Conservation (phyloP, 2,113 vertebrate genomes). For the Pseudolaguvia tuberculata region DNA sequence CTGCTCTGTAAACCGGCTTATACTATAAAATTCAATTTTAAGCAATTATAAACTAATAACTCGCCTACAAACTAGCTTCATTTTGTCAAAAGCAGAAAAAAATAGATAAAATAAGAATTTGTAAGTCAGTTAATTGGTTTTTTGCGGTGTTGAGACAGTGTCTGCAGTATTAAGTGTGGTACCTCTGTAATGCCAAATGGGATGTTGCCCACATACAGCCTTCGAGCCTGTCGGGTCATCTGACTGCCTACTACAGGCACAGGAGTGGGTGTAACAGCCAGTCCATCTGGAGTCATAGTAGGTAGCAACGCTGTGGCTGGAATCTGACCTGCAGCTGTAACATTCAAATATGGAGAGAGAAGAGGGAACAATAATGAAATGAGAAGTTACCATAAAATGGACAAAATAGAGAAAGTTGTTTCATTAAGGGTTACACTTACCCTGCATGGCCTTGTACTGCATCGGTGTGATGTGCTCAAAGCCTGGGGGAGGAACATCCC, state of each 20-base stretch:
- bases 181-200: constrained; percentile 94
- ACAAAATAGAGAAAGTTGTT: not conserved
- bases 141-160: no score
- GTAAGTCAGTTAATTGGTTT: no score
- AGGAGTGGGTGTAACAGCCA: constrained; percentile 86
- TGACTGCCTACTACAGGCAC: constrained; percentile 91
- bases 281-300: constrained; percentile 87
- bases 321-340: constrained; percentile 85
- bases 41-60: no score
- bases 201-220: constrained; percentile 91
- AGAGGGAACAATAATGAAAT: not conserved
- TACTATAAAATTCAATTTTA: no score
- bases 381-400: not conserved
- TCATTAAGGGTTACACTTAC: constrained; percentile 54
- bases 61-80: no score
- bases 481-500: constrained; percentile 88
- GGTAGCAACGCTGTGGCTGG: constrained; percentile 88
- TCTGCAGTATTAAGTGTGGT: not conserved
- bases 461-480: constrained; percentile 92
- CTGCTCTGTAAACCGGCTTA: no score
- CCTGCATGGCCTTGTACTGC: constrained; percentile 98
- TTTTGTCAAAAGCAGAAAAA: no score
- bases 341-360: not conserved
- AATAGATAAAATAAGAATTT: no score
- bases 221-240: constrained; percentile 88